A percentile compares a stretch with the other conserved stretches of the same genome.
Conservation (phyloP, 1,140 invertebrate genomes). For the Mya arenaria region DNA sequence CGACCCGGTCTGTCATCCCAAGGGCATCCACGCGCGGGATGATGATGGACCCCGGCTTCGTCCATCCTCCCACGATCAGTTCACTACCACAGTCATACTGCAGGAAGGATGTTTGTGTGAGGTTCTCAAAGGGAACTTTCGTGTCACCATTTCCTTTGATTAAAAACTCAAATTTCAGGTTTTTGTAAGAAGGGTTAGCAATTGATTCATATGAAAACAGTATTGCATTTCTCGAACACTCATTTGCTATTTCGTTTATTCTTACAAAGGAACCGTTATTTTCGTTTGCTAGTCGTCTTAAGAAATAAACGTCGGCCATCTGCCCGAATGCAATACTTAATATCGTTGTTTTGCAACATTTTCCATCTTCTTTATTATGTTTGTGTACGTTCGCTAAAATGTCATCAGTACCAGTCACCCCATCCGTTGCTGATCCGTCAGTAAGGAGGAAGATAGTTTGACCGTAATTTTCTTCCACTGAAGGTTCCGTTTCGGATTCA, state of each 20-base stretch:
- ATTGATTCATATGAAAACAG: constrained; percentile 10
- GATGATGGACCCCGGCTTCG: background rate
- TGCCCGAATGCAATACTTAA: constrained; percentile 15
- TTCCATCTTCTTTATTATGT: background rate
- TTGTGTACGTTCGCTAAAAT: background rate
- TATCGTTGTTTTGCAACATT: constrained; percentile 3
- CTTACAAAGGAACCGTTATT: background rate
- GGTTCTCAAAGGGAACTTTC: background rate
- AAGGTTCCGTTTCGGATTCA: background rate
- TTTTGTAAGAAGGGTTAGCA: constrained; percentile 21
- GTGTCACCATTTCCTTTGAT: background rate
- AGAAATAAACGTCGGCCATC: background rate
- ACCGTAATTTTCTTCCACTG: no score
- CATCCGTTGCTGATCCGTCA: constrained; percentile 18
- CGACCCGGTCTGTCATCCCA: background rate
- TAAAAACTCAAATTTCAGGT: background rate
- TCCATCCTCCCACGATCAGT: constrained; percentile 4
- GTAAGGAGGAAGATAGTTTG: constrained; percentile 31
- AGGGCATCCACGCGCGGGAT: background rate
- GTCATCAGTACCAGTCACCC: background rate
- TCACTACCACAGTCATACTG: constrained; percentile 34
- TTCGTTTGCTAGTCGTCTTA: constrained; percentile 8
- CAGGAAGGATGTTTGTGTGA: constrained; percentile 8
- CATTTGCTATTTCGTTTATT: constrained; percentile 2
- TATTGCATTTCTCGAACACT: background rate